phyloP scores from a whole-genome alignment of 2,113 vertebrate genomes.

The Rhinolophus sinicus region DNA sequence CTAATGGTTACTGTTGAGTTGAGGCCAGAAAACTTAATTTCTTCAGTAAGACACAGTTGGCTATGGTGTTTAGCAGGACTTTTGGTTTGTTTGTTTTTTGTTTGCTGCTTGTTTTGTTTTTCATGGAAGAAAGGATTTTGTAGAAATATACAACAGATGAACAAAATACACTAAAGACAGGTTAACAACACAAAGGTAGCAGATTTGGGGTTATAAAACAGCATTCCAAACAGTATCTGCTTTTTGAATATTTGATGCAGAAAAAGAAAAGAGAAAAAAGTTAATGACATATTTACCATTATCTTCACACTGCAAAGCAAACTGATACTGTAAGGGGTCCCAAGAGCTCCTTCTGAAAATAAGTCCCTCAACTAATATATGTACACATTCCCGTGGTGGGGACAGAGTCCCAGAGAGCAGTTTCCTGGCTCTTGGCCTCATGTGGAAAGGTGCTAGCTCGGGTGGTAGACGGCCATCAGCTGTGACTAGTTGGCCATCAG shows the following conservation, averaged over 20 bases:
- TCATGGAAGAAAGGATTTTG: not conserved
- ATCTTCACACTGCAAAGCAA: not conserved
- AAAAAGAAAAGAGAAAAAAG: not conserved
- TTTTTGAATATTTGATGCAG: conserved; percentile 8
- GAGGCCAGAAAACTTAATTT: not conserved
- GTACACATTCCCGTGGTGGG: too few species aligned
- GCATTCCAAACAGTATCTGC: not conserved
- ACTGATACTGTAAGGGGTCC: not conserved
- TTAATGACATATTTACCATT: not conserved
- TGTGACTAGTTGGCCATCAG: too few species aligned
- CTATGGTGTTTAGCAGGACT: not conserved
- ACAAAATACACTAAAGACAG: not conserved
- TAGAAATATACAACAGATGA: not conserved
- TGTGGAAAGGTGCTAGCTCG: too few species aligned
- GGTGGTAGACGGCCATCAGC: too few species aligned
- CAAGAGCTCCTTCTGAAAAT: not conserved
- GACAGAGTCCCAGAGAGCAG: too few species aligned
- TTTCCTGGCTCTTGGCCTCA: too few species aligned
- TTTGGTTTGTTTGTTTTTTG: not conserved
- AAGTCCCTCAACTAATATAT: not conserved
- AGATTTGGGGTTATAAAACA: not conserved
- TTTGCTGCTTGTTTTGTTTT: not conserved
- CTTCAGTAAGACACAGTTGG: not conserved
- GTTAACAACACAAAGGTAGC: not conserved
- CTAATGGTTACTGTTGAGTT: not conserved